Evolutionary conservation across 2,797 vertebrate genomes (phyloP).

Genomic region (Catamblyrhynchus diadema): DNA sequence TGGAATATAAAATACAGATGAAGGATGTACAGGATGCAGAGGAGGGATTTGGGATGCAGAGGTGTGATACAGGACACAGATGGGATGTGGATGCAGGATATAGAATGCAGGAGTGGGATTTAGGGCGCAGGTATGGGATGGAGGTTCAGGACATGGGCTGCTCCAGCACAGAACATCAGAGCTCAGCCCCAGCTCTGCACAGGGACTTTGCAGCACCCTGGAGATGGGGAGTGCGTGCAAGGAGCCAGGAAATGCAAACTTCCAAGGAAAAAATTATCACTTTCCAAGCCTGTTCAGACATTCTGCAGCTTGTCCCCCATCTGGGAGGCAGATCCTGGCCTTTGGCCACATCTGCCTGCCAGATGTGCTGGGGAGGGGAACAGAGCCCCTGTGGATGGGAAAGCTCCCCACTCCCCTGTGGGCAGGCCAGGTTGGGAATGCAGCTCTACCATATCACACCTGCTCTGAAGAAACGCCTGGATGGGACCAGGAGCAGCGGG

Average conservation of each 20-base stretch:
- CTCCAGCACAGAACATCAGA: background rate
- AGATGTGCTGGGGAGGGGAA: conserved; percentile 19
- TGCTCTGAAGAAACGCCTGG: background rate
- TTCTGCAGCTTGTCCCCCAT: background rate
- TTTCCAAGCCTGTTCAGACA: background rate
- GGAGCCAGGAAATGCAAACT: background rate
- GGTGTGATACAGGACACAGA: no score
- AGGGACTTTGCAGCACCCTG: background rate
- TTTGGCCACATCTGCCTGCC: conserved; percentile 11
- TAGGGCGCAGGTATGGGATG: background rate
- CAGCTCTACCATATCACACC: background rate
- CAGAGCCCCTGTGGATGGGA: background rate
- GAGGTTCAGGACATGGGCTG: background rate
- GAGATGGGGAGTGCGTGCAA: background rate
- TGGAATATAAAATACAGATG: background rate
- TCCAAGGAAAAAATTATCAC: background rate
- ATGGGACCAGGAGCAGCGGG: background rate
- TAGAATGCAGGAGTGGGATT: background rate
- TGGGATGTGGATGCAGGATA: background rate
- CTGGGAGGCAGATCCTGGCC: conserved; percentile 7
- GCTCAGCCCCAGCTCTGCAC: fast-evolving
- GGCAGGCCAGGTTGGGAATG: background rate
- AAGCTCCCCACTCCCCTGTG: background rate
- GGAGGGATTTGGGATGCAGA: background rate
- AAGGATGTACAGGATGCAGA: background rate